Evolutionary conservation across 2,888 invertebrate genomes (phyloP).

Genomic region (Microchrysa polita): DNA sequence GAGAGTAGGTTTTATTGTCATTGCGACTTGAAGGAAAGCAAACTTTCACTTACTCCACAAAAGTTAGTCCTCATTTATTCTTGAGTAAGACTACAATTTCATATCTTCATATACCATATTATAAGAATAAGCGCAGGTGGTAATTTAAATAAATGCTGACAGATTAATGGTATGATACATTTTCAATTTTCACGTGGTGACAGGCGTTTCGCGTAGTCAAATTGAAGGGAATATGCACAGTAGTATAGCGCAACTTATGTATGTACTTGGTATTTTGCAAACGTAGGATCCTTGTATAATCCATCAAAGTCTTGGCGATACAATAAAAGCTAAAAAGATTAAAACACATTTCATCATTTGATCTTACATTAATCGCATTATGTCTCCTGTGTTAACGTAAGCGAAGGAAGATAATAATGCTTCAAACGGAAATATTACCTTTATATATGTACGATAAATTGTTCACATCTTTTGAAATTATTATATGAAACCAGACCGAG

Average conservation of each 20-base stretch:
- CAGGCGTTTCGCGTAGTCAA: background rate
- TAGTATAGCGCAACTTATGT: no score
- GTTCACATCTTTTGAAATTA: no score
- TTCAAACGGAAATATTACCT: background rate
- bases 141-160: background rate
- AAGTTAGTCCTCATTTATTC: no score
- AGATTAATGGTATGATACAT: background rate
- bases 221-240: background rate
- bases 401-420: background rate
- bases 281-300: background rate
- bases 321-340: slow-evolving; percentile 4
- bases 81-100: background rate
- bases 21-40: no score
- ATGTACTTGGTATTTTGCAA: background rate
- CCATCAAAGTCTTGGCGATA: background rate
- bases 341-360: background rate
- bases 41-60: no score
- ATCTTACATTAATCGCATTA: background rate
- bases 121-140: background rate
- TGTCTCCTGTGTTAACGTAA: background rate
- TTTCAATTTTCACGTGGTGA: slow-evolving; percentile 3
- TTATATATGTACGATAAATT: no score
- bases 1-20: no score
- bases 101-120: background rate
- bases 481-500: no score